Base-by-base conservation (phyloP, 1,140 invertebrate species). In the Atopsyche davidsoni region DNA sequence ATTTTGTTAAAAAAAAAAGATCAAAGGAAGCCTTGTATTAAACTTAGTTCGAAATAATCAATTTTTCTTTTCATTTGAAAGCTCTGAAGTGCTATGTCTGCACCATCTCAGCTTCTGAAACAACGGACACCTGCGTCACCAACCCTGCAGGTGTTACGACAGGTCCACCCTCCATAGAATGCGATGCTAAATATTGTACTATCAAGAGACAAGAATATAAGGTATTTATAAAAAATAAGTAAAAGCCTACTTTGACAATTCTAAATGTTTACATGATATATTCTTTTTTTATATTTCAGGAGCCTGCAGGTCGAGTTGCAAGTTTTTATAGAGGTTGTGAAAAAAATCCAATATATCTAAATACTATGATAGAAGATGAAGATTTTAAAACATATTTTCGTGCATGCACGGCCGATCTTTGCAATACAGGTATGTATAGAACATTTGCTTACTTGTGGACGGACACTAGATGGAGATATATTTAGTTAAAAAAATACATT, bases 401-500 rank as follows among this genome's bases (percentile, higher is more conserved):
- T 45, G 70, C 74, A 4, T 77, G 75, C 58, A 72, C 70, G 3
- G 63, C 31, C 19, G 64, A 72, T 44, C 61, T 75, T 0, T 77
- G 75, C 53, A 77, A 77, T 54, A 68, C 64, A 46, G 75, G 75
- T 68, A 63, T 64, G 62, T 59, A n/a, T n/a, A n/a, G n/a, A n/a
- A n/a, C n/a, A n/a, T n/a, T n/a, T n/a, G n/a, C n/a, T n/a, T n/a
- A n/a, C n/a, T n/a, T n/a, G n/a, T n/a, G n/a, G n/a, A n/a, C n/a
- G n/a, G n/a, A n/a, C n/a, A n/a, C n/a, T n/a, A n/a, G n/a, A n/a
- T n/a, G n/a, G n/a, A n/a, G n/a, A n/a, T n/a, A n/a, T n/a, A n/a
- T n/a, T n/a, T n/a, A n/a, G n/a, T n/a, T n/a, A n/a, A n/a, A n/a
- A n/a, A n/a, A n/a, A n/a, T n/a, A n/a, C n/a, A n/a, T n/a, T n/a